These are phyloP conservation scores for Euspilapteryx auroguttella DNA, from an alignment of 2,888 invertebrate genomes.

Conservation along the genomic window DNA sequence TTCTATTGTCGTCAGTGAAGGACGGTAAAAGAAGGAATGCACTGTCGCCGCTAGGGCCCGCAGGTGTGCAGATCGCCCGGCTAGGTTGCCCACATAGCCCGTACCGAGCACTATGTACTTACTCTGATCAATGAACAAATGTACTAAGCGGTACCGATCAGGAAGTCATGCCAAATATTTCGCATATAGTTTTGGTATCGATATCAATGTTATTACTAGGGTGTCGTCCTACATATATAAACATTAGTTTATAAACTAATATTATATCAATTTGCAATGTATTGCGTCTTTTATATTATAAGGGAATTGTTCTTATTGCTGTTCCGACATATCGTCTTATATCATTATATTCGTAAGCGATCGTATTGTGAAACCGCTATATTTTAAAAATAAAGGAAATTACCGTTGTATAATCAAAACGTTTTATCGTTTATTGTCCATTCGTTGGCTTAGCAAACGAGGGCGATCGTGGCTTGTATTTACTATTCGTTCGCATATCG, in stretches of 20 bases:
- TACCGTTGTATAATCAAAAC: constrained; percentile 57
- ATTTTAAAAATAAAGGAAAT: constrained; percentile 60
- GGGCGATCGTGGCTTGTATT: constrained; percentile 36
- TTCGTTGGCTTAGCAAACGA: constrained; percentile 36
- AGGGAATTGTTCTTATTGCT: constrained; percentile 54
- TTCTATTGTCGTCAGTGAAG: too few species aligned
- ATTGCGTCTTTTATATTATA: constrained; percentile 33
- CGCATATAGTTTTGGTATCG: too few species aligned
- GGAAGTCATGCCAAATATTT: constrained; percentile 51
- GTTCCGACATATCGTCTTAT: constrained; percentile 56
- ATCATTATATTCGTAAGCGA: constrained; percentile 50
- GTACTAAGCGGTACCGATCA: constrained; percentile 49
- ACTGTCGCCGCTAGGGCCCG: constrained; percentile 35
- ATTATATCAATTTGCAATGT: too few species aligned
- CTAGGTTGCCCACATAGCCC: constrained; percentile 59
- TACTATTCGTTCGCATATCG: constrained; percentile 43
- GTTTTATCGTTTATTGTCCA: constrained; percentile 53
- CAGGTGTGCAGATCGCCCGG: constrained; percentile 25
- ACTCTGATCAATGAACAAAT: constrained; percentile 18
- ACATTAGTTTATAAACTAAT: too few species aligned
- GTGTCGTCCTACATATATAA: too few species aligned
- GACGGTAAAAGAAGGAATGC: too few species aligned
- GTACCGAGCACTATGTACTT: constrained; percentile 27
- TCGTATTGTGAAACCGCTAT: constrained; percentile 59
- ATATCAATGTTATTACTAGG: constrained; percentile 7